These are phyloP conservation scores for Vultur gryphus DNA, from an alignment of 2,797 vertebrate genomes.

Conservation along the genomic window DNA sequence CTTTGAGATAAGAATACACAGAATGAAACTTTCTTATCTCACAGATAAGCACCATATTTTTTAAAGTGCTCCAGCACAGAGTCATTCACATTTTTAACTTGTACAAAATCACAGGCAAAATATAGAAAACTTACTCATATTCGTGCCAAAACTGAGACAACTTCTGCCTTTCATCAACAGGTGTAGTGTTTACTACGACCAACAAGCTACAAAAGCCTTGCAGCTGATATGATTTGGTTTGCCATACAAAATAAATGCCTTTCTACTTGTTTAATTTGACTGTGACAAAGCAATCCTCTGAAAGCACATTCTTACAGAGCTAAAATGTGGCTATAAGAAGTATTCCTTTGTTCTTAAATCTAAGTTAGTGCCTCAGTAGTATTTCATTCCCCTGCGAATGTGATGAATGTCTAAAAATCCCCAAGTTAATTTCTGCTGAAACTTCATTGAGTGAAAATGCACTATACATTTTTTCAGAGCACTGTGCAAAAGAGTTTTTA, in stretches of 20 bases:
- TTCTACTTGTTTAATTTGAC: neutral
- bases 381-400: neutral
- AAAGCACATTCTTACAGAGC: neutral
- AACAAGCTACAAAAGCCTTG: neutral
- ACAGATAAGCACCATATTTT: neutral
- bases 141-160: conserved; percentile 11
- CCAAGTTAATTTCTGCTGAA: neutral
- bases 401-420: neutral
- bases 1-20: neutral
- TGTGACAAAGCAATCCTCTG: neutral
- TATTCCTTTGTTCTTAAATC: neutral
- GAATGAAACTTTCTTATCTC: neutral
- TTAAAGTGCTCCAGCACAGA: neutral
- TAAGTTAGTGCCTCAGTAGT: neutral
- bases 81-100: neutral
- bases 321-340: neutral
- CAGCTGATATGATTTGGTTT: neutral
- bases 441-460: neutral
- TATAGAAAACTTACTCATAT: conserved; percentile 42
- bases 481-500: neutral
- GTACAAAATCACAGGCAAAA: conserved; percentile 23
- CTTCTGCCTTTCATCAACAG: neutral
- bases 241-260: neutral
- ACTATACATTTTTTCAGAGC: neutral
- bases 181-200: neutral